Evolutionary conservation across 2,797 vertebrate genomes (phyloP).

Genomic region (Spizella passerina): DNA sequence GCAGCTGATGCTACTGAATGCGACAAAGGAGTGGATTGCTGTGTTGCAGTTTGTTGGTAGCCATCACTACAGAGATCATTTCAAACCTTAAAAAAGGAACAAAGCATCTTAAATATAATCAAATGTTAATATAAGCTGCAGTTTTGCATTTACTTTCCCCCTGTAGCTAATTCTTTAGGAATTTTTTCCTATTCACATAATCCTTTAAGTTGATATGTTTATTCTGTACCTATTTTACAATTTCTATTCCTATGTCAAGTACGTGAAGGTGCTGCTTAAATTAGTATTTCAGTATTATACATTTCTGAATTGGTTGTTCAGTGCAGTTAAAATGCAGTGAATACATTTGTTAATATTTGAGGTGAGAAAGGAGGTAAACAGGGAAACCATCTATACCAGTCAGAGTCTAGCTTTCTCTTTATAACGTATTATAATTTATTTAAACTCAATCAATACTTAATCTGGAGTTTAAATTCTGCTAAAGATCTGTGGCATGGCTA

Average conservation of each 20-base stretch:
- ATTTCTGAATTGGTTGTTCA: background rate
- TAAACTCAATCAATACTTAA: conserved; percentile 69
- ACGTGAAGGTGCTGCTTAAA: background rate
- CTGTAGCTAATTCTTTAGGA: background rate
- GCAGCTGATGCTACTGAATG: conserved; percentile 19
- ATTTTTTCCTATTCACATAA: background rate
- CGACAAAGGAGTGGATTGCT: background rate
- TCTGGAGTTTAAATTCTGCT: conserved; percentile 68
- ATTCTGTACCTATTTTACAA: background rate
- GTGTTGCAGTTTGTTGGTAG: background rate
- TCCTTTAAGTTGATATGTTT: background rate
- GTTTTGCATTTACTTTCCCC: background rate
- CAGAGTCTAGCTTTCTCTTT: conserved; percentile 17
- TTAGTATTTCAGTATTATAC: background rate
- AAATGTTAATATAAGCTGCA: background rate
- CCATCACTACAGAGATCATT: background rate
- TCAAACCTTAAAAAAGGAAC: background rate
- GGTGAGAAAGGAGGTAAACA: background rate
- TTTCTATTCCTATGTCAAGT: background rate
- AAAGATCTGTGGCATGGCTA: conserved; percentile 63
- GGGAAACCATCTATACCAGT: background rate
- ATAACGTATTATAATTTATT: conserved; percentile 66
- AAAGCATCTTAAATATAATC: background rate
- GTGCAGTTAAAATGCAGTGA: background rate
- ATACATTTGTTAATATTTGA: conserved; percentile 23